These are phyloP conservation scores for Acipenser transmontanus DNA, from an alignment of 2,797 vertebrate genomes.

Conservation along the genomic window DNA sequence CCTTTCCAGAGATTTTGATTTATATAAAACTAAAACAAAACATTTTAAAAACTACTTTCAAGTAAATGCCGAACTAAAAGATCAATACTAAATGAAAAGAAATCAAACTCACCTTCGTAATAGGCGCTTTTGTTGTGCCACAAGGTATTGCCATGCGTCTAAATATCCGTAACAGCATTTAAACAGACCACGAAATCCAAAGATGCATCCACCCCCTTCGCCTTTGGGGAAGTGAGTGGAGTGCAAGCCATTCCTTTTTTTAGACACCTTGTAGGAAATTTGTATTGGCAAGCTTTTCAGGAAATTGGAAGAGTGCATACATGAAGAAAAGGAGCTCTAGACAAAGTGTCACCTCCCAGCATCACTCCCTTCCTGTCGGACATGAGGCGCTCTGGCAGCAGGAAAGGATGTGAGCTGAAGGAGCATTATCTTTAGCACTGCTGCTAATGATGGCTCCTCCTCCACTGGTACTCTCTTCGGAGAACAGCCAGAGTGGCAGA, in stretches of 20 bases:
- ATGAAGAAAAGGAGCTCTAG: constrained; percentile 44
- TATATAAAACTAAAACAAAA: too few species aligned
- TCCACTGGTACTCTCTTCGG: neutral
- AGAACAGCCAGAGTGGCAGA: neutral
- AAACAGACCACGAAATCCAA: neutral
- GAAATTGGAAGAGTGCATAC: constrained; percentile 46
- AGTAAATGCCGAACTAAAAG: too few species aligned
- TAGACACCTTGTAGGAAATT: constrained; percentile 49
- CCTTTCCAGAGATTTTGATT: too few species aligned
- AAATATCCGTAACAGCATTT: neutral
- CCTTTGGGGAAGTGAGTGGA: constrained; percentile 17
- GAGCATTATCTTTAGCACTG: neutral
- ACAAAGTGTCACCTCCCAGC: constrained; percentile 44
- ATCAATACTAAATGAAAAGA: too few species aligned
- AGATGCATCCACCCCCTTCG: neutral
- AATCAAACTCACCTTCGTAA: too few species aligned
- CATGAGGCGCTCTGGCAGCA: constrained; percentile 33
- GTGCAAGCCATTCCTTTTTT: constrained; percentile 29
- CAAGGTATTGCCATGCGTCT: too few species aligned
- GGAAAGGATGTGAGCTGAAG: constrained; percentile 29
- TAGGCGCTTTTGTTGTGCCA: too few species aligned
- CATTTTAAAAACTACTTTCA: too few species aligned
- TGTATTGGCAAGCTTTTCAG: constrained; percentile 47
- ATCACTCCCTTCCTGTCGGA: constrained; percentile 52
- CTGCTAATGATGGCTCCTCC: neutral